Conservation (phyloP, 2,113 vertebrate genomes). For the Mastomys coucha region DNA sequence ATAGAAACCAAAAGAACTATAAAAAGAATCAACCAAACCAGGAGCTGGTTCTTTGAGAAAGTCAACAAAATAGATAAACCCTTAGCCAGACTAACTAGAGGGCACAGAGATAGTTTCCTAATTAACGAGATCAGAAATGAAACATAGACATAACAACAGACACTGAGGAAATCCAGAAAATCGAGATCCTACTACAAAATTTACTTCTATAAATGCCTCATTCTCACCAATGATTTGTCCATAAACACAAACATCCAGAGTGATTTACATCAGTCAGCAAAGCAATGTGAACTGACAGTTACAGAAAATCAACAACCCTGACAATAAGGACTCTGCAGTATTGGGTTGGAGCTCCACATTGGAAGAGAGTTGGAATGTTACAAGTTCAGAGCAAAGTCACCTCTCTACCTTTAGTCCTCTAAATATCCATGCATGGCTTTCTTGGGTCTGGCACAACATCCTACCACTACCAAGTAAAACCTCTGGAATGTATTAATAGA, state of each 20-base stretch:
- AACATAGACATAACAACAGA: too few relatives aligned
- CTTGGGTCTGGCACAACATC: background rate
- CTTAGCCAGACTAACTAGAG: too few relatives aligned
- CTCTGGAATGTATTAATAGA: background rate
- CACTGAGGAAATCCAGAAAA: too few relatives aligned
- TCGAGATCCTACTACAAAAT: too few relatives aligned
- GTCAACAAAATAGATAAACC: too few relatives aligned
- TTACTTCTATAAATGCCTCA: conserved; percentile 4
- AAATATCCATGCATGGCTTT: background rate
- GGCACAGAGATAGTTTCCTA: too few relatives aligned
- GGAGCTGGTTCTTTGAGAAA: too few relatives aligned
- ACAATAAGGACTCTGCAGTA: background rate
- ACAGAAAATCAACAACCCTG: background rate
- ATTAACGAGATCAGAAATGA: too few relatives aligned
- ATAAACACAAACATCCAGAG: background rate
- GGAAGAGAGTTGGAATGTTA: background rate
- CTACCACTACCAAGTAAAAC: background rate
- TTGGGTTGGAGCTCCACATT: background rate
- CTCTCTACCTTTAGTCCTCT: background rate
- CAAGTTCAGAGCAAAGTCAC: background rate
- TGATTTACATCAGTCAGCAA: background rate
- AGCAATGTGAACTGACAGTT: background rate
- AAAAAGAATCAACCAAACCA: too few relatives aligned
- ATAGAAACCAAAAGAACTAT: too few relatives aligned
- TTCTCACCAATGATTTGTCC: conserved; percentile 28